Base-by-base conservation (phyloP, 2,888 invertebrate species). In the Geophilus truncorum region DNA sequence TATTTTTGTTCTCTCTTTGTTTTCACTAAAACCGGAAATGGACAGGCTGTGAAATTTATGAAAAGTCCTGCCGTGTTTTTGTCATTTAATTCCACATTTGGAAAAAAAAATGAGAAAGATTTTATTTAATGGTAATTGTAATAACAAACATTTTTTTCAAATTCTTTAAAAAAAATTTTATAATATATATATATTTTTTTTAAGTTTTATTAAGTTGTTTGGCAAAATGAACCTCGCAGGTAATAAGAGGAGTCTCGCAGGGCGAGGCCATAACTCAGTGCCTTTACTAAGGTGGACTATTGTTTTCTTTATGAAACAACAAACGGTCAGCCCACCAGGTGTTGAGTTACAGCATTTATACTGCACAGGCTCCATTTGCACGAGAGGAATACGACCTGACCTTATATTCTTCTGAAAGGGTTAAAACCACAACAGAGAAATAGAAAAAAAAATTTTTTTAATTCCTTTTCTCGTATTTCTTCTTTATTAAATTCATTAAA, bases 271-370 rank as follows among this genome's bases (percentile, higher is more conserved):
- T 62, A 62, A 62, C 57, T 62, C 57, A 62, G 57, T 62, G 57
- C 57, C 57, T 62, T 62, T 62, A 62, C 57, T 62, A 62, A 62
- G 57, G 57, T 62, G 57, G 57, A 62, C 57, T 62, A 62, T 62
- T 62, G 57, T 62, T 62, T 62, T 62, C 57, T 62, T 62, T 62
- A 62, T 62, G 57, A 62, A 62, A 62, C 57, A 62, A 62, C 57
- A 62, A 62, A 62, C 57, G 57, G 57, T 62, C 57, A 62, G 57
- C 57, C 57, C 57, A 62, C 57, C 57, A 62, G 57, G 57, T 62
- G 57, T 62, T 62, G 57, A 62, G 57, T 62, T 62, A 62, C 57
- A 18, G 57, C 57, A 62, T 21, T 62, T 62, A 62, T 62, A 62
- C 57, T n/a, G 57, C 57, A 62, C 21, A 62, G 57, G n/a, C 57